Percentiles rank a stretch among this genome's conserved stretches.
Evolutionary conservation across 2,797 vertebrate genomes (phyloP).

Genomic region (Fistularia commersonii): DNA sequence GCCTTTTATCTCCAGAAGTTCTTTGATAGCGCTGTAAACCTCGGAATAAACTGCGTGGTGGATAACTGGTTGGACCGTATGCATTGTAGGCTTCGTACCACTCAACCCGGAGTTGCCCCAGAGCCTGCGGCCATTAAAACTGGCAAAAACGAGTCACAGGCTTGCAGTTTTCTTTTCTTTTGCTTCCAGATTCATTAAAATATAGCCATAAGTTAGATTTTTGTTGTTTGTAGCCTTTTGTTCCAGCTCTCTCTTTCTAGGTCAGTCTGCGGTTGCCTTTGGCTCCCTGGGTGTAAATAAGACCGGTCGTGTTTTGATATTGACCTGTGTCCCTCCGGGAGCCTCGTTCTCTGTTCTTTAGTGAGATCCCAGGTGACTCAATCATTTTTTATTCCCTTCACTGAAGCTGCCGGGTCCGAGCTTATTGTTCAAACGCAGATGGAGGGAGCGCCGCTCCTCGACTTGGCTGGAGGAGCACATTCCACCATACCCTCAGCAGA

Average conservation of each 20-base stretch:
- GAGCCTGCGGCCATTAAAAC: conserved; percentile 1
- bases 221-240: conserved; percentile 25
- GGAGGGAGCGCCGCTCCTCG: conserved; percentile 14
- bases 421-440: conserved; percentile 30
- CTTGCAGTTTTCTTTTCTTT: too few species aligned
- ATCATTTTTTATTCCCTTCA: conserved; percentile 35
- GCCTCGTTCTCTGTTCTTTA: conserved; percentile 42
- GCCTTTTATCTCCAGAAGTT: too few species aligned
- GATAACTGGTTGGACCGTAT: too few species aligned
- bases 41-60: too few species aligned
- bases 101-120: background rate
- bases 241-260: conserved; percentile 38
- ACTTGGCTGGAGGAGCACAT: conserved; percentile 16
- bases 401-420: conserved; percentile 30
- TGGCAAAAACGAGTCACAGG: too few species aligned
- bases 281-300: conserved; percentile 48
- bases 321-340: conserved; percentile 47
- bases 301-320: conserved; percentile 54
- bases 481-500: conserved; percentile 25
- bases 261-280: conserved; percentile 36
- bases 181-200: conserved; percentile 37
- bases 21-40: too few species aligned
- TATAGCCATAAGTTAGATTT: conserved; percentile 28
- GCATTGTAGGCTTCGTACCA: too few species aligned
- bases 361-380: conserved; percentile 54